phyloP scores from a whole-genome alignment of 2,888 invertebrate genomes.

The Nowickia ferox region DNA sequence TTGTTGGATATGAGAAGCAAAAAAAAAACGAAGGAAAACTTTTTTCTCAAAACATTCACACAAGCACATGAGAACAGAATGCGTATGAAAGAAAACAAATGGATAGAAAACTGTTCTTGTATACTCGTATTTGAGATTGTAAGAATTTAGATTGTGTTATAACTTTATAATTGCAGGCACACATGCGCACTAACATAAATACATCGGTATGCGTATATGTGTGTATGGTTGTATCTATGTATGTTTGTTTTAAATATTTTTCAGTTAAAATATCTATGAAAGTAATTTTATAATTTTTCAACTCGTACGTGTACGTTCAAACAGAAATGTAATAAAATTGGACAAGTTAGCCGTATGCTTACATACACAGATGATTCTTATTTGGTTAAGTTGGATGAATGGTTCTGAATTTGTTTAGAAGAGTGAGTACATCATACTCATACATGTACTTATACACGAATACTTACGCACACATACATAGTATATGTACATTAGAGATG shows the following conservation, averaged over 20 bases:
- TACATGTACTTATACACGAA: background rate
- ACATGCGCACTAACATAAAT: background rate
- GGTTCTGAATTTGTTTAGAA: background rate
- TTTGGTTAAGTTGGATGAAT: conserved; percentile 44
- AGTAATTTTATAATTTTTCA: conserved; percentile 16
- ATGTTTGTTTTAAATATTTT: conserved; percentile 7
- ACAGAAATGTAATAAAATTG: conserved; percentile 66
- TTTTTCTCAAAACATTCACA: conserved; percentile 41
- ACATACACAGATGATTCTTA: conserved; percentile 46
- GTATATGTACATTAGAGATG: no score
- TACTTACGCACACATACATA: background rate
- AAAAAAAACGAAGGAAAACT: conserved; percentile 44
- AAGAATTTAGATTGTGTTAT: conserved; percentile 57
- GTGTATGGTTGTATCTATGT: background rate
- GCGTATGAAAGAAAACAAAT: conserved; percentile 46
- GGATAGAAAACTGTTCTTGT: conserved; percentile 24
- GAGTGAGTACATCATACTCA: background rate
- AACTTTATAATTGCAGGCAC: conserved; percentile 35
- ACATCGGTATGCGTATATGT: no score
- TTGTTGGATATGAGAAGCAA: conserved; percentile 44
- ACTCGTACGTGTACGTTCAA: conserved; percentile 49
- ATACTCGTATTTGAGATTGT: conserved; percentile 35
- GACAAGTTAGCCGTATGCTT: conserved; percentile 63
- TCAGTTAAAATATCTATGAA: background rate
- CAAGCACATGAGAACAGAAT: conserved; percentile 23